Percentiles rank a stretch among this genome's conserved stretches.
These are phyloP conservation scores for Oscheius sp. DNA, from an alignment of 1,140 invertebrate species.

Conservation along the genomic window DNA sequence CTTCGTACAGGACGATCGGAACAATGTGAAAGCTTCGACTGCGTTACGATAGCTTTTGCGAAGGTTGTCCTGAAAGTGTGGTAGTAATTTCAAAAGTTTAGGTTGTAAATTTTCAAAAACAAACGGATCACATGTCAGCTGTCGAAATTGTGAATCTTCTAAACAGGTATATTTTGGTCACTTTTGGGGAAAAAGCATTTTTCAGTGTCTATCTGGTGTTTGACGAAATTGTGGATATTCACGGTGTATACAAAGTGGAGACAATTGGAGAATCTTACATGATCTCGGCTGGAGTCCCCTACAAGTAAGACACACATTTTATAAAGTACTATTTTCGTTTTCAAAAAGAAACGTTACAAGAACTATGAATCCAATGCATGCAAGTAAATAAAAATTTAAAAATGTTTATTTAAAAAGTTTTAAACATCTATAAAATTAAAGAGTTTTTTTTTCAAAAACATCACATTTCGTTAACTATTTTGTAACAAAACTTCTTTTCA, in stretches of 20 bases:
- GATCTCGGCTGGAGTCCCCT: slow-evolving; percentile 30
- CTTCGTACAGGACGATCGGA: slow-evolving; percentile 18
- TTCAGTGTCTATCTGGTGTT: slow-evolving; percentile 22
- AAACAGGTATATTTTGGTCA: slow-evolving; percentile 6
- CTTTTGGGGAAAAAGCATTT: not conserved
- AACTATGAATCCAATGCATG: too few relatives aligned
- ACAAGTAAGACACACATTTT: not conserved
- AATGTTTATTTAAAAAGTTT: too few relatives aligned
- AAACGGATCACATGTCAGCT: slow-evolving; percentile 6
- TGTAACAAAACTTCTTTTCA: too few relatives aligned
- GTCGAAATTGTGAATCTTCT: slow-evolving; percentile 28
- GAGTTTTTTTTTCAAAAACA: too few relatives aligned
- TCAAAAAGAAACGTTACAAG: too few relatives aligned
- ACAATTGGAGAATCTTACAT: slow-evolving; percentile 29
- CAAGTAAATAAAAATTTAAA: too few relatives aligned
- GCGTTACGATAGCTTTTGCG: slow-evolving; percentile 24
- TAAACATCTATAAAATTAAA: too few relatives aligned
- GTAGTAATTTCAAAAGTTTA: not conserved
- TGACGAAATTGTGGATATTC: slow-evolving; percentile 25
- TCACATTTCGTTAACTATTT: too few relatives aligned
- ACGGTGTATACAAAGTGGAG: slow-evolving; percentile 35
- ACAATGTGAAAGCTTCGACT: slow-evolving; percentile 30
- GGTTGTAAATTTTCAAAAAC: slow-evolving; percentile 13
- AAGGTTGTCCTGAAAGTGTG: not conserved
- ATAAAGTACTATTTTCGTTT: too few relatives aligned